phyloP scores from a whole-genome alignment of 2,113 vertebrate genomes.

The Burhinus oedicnemus region DNA sequence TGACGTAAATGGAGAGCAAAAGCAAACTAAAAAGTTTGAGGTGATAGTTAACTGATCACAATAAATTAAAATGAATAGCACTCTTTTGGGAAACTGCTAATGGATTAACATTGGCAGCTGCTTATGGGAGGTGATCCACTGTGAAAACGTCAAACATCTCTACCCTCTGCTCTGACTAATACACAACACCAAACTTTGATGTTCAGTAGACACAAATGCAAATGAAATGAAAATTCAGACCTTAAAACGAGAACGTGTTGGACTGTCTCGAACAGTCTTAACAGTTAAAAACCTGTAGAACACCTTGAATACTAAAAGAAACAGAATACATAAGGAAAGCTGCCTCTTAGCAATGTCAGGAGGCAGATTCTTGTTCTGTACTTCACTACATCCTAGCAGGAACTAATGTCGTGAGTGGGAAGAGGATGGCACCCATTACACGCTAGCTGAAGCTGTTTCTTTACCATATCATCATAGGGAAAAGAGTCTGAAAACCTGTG shows the following conservation, averaged over 20 bases:
- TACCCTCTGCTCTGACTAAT: neutral
- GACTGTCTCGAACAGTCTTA: neutral
- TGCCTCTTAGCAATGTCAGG: neutral
- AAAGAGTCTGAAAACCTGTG: neutral
- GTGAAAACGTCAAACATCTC: neutral
- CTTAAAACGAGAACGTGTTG: neutral
- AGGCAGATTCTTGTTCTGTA: neutral
- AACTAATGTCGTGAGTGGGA: rapidly evolving
- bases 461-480: neutral
- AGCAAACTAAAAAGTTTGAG: neutral
- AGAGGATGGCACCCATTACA: neutral
- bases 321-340: neutral
- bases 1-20: neutral
- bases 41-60: neutral
- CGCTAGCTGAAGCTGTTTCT: neutral
- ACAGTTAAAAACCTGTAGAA: neutral
- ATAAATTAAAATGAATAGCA: neutral
- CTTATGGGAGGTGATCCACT: neutral
- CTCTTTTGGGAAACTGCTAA: neutral
- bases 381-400: neutral
- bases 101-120: neutral
- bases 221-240: neutral
- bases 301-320: neutral
- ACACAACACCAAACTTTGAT: neutral
- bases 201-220: neutral